phyloP scores from a whole-genome alignment of 2,888 invertebrate genomes.

The Empis stercorea region DNA sequence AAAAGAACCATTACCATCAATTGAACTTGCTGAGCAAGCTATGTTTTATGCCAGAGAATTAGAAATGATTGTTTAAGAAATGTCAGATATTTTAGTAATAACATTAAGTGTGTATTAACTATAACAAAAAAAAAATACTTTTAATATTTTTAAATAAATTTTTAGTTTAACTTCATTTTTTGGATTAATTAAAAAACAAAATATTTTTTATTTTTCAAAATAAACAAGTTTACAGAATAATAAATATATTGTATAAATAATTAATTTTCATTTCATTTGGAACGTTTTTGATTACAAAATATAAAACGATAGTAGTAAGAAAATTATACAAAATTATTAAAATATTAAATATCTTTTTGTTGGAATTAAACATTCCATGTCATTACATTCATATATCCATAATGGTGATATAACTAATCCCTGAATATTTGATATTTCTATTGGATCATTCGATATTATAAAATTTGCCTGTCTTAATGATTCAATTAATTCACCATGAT shows the following conservation, averaged over 20 bases:
- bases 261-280: too few species aligned
- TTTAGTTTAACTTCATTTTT: too few species aligned
- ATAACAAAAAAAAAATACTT: too few species aligned
- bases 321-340: too few species aligned
- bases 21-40: slow-evolving; percentile 82
- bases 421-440: slow-evolving; percentile 2
- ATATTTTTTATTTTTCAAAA: too few species aligned
- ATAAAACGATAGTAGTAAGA: too few species aligned
- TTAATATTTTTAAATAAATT: too few species aligned
- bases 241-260: too few species aligned
- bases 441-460: slow-evolving; percentile 11
- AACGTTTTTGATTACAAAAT: too few species aligned
- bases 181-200: too few species aligned
- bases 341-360: slow-evolving; percentile 14
- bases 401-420: slow-evolving; percentile 17
- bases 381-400: slow-evolving; percentile 21
- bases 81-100: not conserved
- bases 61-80: slow-evolving; percentile 91
- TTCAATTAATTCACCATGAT: slow-evolving; percentile 12
- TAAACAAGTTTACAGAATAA: too few species aligned
- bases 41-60: slow-evolving; percentile 95
- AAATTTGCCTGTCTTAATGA: slow-evolving; percentile 12
- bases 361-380: slow-evolving; percentile 18
- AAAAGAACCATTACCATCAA: slow-evolving; percentile 73
- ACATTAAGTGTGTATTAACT: too few species aligned